Base-by-base conservation (phyloP, 2,888 invertebrate genomes). In the Autographa gamma region DNA sequence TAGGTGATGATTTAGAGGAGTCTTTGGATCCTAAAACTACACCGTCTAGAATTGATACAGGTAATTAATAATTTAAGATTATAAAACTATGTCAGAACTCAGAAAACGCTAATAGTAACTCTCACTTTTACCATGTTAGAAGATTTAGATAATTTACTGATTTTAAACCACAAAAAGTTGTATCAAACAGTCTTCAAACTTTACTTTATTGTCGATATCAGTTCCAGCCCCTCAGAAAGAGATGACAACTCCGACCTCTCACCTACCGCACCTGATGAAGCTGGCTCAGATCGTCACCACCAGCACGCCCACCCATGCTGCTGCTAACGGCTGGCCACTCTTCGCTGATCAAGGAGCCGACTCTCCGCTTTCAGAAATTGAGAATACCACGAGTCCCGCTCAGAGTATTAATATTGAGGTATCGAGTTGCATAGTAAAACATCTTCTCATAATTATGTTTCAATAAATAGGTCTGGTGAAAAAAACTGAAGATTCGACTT, bases 331-430 rank as follows among this genome's bases (percentile, higher is more conserved):
- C 0, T 95, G 95, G 95, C 86, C 92, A 0, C 73, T 95, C 54
- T 95, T 95, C 70, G 88, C 93, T 4, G 92, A 90, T 31, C 91
- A 92, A 60, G 92, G 91, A 16, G 90, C 91, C 38, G 95, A 95
- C 54, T 95, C 95, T 1, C 95, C 95, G 0, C 88, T 95, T 1
- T 95, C 95, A 14, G 95, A 95, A 80, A 95, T 95, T 65, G 95
- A 95, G 80, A 93, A 90, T 18, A 86, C 90, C 14, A 92, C 91
- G 41, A 95, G 92, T 84, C 92, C 94, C 18, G 91, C 90, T 11
- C 92, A 93, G 64, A 92, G 88, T 72, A 87, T 87, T 11, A 87
- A 88, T 61, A 91, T 88, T 71, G 94, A 93, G 88, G 94, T 94
- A 84, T n/a, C 13, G 19, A 19, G 25, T 18, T 25, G 3, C 14